phyloP scores from a whole-genome alignment of 1,140 invertebrate genomes.

The Probaryconus sp. region DNA sequence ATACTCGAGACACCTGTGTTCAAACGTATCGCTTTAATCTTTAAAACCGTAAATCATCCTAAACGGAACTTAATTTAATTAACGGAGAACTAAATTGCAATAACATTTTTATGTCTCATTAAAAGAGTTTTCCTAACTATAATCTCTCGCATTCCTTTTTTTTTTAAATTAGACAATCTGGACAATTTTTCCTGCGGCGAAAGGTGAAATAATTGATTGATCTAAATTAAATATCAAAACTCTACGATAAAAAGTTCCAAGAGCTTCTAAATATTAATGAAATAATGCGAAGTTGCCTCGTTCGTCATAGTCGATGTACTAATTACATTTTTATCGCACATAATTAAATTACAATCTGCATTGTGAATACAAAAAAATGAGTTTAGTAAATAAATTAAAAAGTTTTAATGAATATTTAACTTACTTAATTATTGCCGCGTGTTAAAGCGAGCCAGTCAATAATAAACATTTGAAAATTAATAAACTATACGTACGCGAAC shows the following conservation, averaged over 20 bases:
- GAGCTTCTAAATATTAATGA: conserved; percentile 27
- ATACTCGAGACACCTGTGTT: too few relatives aligned
- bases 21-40: too few relatives aligned
- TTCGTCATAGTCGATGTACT: not conserved
- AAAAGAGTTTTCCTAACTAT: too few relatives aligned
- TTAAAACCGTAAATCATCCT: too few relatives aligned
- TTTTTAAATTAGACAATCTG: too few relatives aligned
- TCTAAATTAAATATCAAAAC: conserved; percentile 10
- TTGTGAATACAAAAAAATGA: conserved; percentile 14
- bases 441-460: conserved; percentile 4
- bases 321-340: conserved; percentile 30
- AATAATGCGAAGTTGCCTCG: conserved; percentile 17
- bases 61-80: too few relatives aligned
- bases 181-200: too few relatives aligned
- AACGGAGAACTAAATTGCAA: too few relatives aligned
- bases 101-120: too few relatives aligned
- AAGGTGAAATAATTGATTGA: not conserved
- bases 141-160: too few relatives aligned
- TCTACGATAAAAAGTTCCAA: conserved; percentile 3
- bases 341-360: conserved; percentile 16
- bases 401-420: conserved; percentile 3
- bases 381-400: conserved; percentile 30
- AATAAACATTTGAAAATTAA: conserved; percentile 12
- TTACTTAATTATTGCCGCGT: conserved; percentile 10
- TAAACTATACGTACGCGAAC: conserved; percentile 6